Base-by-base conservation (phyloP, 2,888 invertebrate species). In the Pollenia angustigena region DNA sequence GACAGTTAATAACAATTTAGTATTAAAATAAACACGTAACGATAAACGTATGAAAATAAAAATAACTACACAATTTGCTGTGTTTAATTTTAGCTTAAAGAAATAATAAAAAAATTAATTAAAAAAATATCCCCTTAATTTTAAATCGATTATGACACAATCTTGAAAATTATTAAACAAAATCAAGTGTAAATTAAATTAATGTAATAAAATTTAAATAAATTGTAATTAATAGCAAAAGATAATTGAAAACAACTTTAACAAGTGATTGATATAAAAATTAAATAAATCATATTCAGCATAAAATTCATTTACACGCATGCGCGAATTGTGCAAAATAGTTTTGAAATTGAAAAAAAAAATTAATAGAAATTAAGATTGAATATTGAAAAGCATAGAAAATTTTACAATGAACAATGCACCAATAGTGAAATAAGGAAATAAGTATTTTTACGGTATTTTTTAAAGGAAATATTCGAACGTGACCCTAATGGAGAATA, bases 1-100 rank as follows among this genome's bases (percentile, higher is more conserved):
- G 74, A 81, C 84, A 87, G 48, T 58, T 87, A 72, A 78, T 87
- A 87, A 74, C 68, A 84, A 76, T 84, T 87, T 64, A 87, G 87
- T 87, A 78, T 78, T 18, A 81, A 84, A 87, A 74, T 84, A 87
- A 84, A 84, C 87, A 81, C 72, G 78, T 84, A 87, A 69, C 84
- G 54, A 78, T 81, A 69, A 84, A 81, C 84, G 42, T 48, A 83
- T 50, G 16, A 16, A 66, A 58, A 14, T 32, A 81, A 44, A 44
- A 48, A 52, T 11, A 32, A 32, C 32, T 32, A 32, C 4, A 32
- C 32, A 32, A 32, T 32, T 32, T 32, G 32, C 54, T 69, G 42
- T 14, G 10, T 62, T 12, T 42, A 32, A 14, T n/a, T 60, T 69
- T 16, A 42, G 18, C 11, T 81, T 58, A 6, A 69, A 76, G 4